phyloP scores from a whole-genome alignment of 2,888 invertebrate species.

The Drosophila trichaetosa region DNA sequence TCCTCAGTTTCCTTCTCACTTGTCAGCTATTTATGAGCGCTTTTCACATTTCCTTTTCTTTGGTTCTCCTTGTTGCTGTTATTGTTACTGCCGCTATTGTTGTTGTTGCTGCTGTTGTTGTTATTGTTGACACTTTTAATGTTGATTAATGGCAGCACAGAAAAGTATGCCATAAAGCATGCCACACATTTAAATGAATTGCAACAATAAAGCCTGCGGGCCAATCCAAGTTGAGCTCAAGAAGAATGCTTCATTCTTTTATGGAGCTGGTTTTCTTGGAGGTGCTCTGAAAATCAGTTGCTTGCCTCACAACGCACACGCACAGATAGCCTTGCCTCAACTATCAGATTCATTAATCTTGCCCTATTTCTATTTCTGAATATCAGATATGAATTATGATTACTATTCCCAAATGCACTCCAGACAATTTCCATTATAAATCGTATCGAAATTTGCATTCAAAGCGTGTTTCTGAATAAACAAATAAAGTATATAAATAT shows the following conservation, averaged over 20 bases:
- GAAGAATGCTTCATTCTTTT: slow-evolving; percentile 19
- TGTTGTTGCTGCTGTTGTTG: slow-evolving; percentile 23
- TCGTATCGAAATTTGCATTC: slow-evolving; percentile 8
- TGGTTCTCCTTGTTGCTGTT: slow-evolving; percentile 2
- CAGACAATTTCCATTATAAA: slow-evolving; percentile 1
- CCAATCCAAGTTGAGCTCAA: slow-evolving; percentile 24
- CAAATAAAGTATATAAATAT: background rate
- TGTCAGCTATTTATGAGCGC: slow-evolving; percentile 69
- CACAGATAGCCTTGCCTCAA: slow-evolving; percentile 30
- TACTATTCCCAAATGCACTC: slow-evolving; percentile 34
- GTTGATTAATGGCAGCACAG: slow-evolving; percentile 68
- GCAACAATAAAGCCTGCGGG: slow-evolving; percentile 46
- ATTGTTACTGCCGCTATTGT: background rate
- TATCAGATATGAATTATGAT: slow-evolving; percentile 51
- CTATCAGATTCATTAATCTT: slow-evolving; percentile 53
- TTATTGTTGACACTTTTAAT: slow-evolving; percentile 75
- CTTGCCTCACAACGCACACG: slow-evolving; percentile 1
- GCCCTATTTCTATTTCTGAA: slow-evolving; percentile 2
- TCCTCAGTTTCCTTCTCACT: slow-evolving; percentile 6
- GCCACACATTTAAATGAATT: slow-evolving; percentile 76
- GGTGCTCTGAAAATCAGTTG: slow-evolving; percentile 1
- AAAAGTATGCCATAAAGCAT: slow-evolving; percentile 68
- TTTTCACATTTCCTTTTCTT: slow-evolving; percentile 60
- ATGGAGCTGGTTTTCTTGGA: slow-evolving; percentile 1
- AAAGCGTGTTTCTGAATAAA: slow-evolving; percentile 3